Conservation (phyloP, 2,888 invertebrate species). For the Apodemia mormo region DNA sequence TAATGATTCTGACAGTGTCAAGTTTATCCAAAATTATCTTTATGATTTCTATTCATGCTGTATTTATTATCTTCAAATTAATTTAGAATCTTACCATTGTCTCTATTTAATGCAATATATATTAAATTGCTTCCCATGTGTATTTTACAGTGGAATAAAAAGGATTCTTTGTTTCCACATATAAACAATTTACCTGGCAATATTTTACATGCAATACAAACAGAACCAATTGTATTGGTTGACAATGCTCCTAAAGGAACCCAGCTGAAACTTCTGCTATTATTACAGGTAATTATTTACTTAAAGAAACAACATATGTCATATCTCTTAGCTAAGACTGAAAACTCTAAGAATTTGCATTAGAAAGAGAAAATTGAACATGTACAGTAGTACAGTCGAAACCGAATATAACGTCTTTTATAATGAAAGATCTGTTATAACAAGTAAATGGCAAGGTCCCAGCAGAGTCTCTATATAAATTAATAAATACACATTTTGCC, state of each 20-base stretch:
- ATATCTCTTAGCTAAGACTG: not conserved
- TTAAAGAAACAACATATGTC: not conserved
- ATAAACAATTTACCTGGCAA: slow-evolving; percentile 81
- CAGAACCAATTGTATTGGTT: slow-evolving; percentile 85
- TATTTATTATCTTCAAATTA: no score
- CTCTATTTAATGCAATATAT: no score
- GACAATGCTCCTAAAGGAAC: slow-evolving; percentile 93
- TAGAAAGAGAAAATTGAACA: no score
- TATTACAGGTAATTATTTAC: slow-evolving; percentile 82
- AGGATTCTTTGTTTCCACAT: slow-evolving; percentile 68
- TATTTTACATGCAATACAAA: slow-evolving; percentile 84
- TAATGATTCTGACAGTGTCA: not conserved
- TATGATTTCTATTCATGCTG: no score
- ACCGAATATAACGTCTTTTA: no score
- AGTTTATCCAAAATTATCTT: no score
- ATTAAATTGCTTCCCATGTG: not conserved
- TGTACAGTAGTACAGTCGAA: no score
- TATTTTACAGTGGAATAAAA: slow-evolving; percentile 65
- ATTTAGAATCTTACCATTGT: no score
- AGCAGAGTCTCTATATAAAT: no score
- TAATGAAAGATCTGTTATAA: no score
- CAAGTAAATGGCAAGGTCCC: no score
- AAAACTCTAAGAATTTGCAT: not conserved
- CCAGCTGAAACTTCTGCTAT: slow-evolving; percentile 92
- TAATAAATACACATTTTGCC: no score